Evolutionary conservation across 2,888 invertebrate species (phyloP), one percentile per base, ranked within the genome.

Genomic region (Aleiodes leptofemur): DNA sequence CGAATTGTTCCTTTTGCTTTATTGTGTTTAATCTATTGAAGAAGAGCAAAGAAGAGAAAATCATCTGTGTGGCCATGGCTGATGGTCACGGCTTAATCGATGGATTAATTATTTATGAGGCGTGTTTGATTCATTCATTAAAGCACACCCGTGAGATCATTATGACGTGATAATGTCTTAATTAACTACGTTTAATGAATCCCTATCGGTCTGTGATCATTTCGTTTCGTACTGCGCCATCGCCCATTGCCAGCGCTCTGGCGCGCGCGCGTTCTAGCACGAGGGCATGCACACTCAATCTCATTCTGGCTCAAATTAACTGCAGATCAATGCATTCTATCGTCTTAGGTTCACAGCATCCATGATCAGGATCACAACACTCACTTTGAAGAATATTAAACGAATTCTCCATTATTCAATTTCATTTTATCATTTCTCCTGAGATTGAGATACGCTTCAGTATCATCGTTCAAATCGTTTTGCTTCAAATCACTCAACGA

Each of bases 161-260:
- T 89, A 89, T 89, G 85, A 89, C 85, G 88, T 85, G 89, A 89
- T 89, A 89, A 89, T 89, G 89, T 88, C 88, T 89, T 89, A 89
- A 89, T 89, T 89, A 89, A 89, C 87, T 83, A 81, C 81, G 84
- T 85, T 88, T 89, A 89, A 89, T 86, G 89, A 88, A 88, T 86
- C 86, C 83, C 86, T 88, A 88, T 87, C 87, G 83, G 81, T 78
- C 11, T 74, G 82, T 83, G 86, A 85, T 85, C 83, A 81, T 85
- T 85, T 83, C 73, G 84, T 74, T 84, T 84, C 83, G 84, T 85
- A 86, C 86, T 86, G 83, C 83, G 81, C 81, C 80, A 79, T 74
- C 76, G 72, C 72, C 73, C 76, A 68, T 69, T 43, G 70, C 61
- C 14, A 13, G 38, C 48, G 16, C 51, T 34, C 50, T 69, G 50